phyloP scores from a whole-genome alignment of 2,113 vertebrate species.

The Peromyscus californicus region DNA sequence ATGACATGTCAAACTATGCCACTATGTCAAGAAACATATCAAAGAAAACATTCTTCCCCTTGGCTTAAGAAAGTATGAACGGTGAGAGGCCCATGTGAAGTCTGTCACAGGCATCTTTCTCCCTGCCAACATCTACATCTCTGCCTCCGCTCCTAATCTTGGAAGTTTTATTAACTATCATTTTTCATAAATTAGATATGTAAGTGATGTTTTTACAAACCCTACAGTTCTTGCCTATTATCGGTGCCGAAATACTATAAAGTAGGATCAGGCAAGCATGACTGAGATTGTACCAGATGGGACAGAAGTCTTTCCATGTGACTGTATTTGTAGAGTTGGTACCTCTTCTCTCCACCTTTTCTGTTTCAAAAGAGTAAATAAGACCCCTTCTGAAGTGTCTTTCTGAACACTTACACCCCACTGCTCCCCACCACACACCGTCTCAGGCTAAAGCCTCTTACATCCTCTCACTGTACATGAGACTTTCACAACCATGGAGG shows the following conservation, averaged over 20 bases:
- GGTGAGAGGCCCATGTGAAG: not conserved
- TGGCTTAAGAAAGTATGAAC: slow-evolving; percentile 4
- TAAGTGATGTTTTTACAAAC: not conserved
- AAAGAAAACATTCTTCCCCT: slow-evolving; percentile 36
- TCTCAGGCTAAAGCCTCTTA: not conserved
- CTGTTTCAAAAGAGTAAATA: slow-evolving; percentile 12
- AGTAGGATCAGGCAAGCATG: not conserved
- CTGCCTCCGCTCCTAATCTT: slow-evolving; percentile 8
- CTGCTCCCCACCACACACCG: not conserved
- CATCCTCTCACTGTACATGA: not conserved
- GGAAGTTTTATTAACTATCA: slow-evolving; percentile 11
- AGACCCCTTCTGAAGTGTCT: not conserved
- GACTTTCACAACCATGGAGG: not conserved
- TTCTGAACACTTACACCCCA: not conserved
- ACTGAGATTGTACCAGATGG: not conserved
- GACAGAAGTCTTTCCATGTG: not conserved
- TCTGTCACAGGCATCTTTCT: slow-evolving; percentile 10
- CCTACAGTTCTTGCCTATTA: not conserved
- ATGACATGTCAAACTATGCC: slow-evolving; percentile 9
- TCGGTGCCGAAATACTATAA: not conserved
- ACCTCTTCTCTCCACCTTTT: not conserved
- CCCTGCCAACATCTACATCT: not conserved
- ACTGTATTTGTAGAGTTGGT: not conserved
- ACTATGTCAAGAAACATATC: slow-evolving; percentile 1
- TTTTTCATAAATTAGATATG: slow-evolving; percentile 37